These are phyloP conservation scores for Pandemis heparana DNA, from an alignment of 2,888 invertebrate species.

Conservation along the genomic window DNA sequence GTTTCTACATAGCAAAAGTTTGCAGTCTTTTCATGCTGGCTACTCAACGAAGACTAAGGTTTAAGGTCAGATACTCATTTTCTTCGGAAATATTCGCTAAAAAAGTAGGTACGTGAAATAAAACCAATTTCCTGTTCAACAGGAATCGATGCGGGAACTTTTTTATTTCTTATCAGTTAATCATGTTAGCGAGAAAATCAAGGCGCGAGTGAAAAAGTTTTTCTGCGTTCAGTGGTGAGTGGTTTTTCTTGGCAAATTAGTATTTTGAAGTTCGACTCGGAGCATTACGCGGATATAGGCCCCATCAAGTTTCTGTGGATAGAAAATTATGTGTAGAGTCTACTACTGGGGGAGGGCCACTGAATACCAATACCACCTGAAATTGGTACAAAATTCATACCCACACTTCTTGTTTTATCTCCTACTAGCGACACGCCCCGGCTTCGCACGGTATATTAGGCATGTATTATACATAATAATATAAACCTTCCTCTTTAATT, in stretches of 20 bases:
- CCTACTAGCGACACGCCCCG: too few species aligned
- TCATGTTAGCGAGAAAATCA: slow-evolving; percentile 77
- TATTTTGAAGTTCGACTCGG: slow-evolving; percentile 28
- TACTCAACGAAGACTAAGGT: slow-evolving; percentile 69
- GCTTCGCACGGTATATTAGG: too few species aligned
- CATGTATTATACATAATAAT: too few species aligned
- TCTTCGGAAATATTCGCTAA: slow-evolving; percentile 26
- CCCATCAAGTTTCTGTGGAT: too few species aligned
- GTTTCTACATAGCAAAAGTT: slow-evolving; percentile 71
- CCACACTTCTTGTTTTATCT: too few species aligned
- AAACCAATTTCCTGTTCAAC: slow-evolving; percentile 44
- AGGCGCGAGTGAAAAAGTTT: slow-evolving; percentile 75
- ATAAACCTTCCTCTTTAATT: too few species aligned
- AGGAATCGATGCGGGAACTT: slow-evolving; percentile 80
- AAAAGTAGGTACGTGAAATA: not conserved
- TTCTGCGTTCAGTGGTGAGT: slow-evolving; percentile 78
- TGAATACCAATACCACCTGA: too few species aligned
- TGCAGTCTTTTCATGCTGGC: slow-evolving; percentile 70
- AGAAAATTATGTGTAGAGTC: too few species aligned
- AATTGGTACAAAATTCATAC: too few species aligned
- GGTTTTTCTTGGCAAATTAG: slow-evolving; percentile 14
- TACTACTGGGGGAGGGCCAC: too few species aligned
- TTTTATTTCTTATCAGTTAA: slow-evolving; percentile 80
- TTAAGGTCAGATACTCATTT: slow-evolving; percentile 63
- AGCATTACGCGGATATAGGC: not conserved